Percentiles rank a stretch among this genome's conserved stretches.
Evolutionary conservation across 2,888 invertebrate genomes (phyloP).

Genomic region (Papilio gigon): DNA sequence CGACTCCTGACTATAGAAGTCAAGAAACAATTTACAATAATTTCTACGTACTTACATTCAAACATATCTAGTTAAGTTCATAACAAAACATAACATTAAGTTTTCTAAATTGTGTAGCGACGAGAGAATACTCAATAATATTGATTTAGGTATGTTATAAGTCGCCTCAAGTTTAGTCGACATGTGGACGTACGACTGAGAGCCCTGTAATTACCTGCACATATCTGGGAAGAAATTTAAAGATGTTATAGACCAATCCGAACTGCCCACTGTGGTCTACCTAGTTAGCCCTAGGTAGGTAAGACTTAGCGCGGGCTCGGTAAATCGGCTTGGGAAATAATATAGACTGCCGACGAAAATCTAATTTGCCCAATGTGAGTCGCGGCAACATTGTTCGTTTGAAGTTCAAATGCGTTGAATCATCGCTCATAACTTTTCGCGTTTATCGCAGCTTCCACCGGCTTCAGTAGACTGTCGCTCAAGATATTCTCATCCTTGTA

Average conservation of each 20-base stretch:
- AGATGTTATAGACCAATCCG: too few relatives aligned
- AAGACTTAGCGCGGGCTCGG: too few relatives aligned
- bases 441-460: background rate
- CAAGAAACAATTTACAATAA: background rate
- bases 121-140: too few relatives aligned
- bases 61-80: background rate
- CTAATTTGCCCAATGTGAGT: background rate
- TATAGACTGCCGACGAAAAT: too few relatives aligned
- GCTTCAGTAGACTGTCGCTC: slow-evolving; percentile 1
- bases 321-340: too few relatives aligned
- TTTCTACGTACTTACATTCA: background rate
- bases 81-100: background rate
- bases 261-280: too few relatives aligned
- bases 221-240: too few relatives aligned
- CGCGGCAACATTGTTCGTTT: slow-evolving; percentile 5
- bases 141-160: too few relatives aligned
- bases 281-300: too few relatives aligned
- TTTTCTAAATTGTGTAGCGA: background rate
- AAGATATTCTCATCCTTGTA: background rate
- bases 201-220: too few relatives aligned
- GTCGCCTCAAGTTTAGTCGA: too few relatives aligned
- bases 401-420: background rate
- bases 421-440: background rate
- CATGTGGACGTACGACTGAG: too few relatives aligned
- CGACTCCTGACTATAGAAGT: background rate